A percentile compares a stretch with the other conserved stretches of the same genome.
These are phyloP conservation scores for Pardosa pseudoannulata DNA, from an alignment of 2,888 invertebrate species.

Conservation along the genomic window DNA sequence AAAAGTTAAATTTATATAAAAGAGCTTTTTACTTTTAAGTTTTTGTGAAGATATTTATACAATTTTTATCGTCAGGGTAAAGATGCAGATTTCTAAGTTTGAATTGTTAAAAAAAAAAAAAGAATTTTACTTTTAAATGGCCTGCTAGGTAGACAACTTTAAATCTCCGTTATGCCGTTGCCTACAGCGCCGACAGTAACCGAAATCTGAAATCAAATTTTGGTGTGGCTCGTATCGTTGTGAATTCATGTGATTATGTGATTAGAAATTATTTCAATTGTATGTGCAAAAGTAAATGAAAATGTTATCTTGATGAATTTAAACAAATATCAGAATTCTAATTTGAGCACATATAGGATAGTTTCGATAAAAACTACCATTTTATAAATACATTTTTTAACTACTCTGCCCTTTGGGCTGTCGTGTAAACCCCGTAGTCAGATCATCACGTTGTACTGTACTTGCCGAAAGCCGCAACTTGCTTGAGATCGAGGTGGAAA, in stretches of 20 bases:
- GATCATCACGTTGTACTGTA: conserved; percentile 58
- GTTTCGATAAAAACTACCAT: background rate
- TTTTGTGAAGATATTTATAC: no score
- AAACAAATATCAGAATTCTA: background rate
- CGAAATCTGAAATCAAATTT: conserved; percentile 3
- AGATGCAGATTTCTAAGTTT: no score
- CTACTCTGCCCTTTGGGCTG: conserved; percentile 62
- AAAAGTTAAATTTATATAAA: no score
- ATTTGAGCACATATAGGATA: background rate
- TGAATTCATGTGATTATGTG: background rate
- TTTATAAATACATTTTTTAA: conserved; percentile 26
- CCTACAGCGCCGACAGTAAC: conserved; percentile 10
- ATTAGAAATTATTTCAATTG: background rate
- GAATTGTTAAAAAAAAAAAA: no score
- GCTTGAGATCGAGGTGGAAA: conserved; percentile 34
- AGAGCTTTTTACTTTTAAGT: no score
- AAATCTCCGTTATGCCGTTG: background rate
- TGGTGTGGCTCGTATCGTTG: background rate
- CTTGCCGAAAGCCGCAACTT: conserved; percentile 57
- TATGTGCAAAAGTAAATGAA: background rate
- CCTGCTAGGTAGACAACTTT: background rate
- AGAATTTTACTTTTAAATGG: background rate
- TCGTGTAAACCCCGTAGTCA: conserved; percentile 71
- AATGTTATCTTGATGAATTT: background rate
- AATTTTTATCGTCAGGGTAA: no score